These are phyloP conservation scores for Syngnathus typhle DNA, from an alignment of 2,113 vertebrate genomes.

Conservation along the genomic window DNA sequence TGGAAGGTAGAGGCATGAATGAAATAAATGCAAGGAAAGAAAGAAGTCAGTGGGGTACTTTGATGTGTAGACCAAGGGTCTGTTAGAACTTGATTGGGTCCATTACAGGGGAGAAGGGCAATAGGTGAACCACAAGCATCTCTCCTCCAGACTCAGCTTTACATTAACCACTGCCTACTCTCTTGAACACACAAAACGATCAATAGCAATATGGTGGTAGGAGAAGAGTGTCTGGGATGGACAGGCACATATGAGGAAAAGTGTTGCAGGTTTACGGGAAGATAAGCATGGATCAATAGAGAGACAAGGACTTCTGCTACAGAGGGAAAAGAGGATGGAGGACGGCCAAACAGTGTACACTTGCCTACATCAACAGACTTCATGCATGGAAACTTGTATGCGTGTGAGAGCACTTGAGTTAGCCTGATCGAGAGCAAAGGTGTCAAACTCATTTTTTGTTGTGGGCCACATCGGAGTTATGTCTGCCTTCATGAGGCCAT, in stretches of 20 bases:
- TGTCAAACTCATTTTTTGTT: too few species aligned
- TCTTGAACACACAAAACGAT: conserved; percentile 50
- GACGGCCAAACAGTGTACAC: conserved; percentile 37
- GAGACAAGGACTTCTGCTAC: conserved; percentile 42
- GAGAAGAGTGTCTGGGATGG: conserved; percentile 21
- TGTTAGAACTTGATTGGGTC: conserved; percentile 53
- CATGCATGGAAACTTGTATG: conserved; percentile 20
- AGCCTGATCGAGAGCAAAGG: not conserved
- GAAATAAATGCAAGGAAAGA: conserved; percentile 32
- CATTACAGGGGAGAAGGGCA: conserved; percentile 50
- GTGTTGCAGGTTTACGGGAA: conserved; percentile 59
- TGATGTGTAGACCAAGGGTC: conserved; percentile 33
- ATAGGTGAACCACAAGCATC: conserved; percentile 15
- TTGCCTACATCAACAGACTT: conserved; percentile 43
- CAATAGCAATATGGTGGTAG: conserved; percentile 48
- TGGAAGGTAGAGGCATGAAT: not conserved
- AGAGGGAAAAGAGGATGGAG: conserved; percentile 29
- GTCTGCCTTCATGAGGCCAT: too few species aligned
- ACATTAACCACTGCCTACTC: conserved; percentile 51
- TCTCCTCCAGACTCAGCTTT: conserved; percentile 26
- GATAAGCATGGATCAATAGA: conserved; percentile 63
- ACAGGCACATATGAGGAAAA: conserved; percentile 15
- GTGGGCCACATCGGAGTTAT: too few species aligned
- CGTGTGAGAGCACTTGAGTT: not conserved
- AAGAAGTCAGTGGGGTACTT: conserved; percentile 11